These are phyloP conservation scores for Sebastes fasciatus DNA, from an alignment of 2,113 vertebrate species.

Conservation along the genomic window DNA sequence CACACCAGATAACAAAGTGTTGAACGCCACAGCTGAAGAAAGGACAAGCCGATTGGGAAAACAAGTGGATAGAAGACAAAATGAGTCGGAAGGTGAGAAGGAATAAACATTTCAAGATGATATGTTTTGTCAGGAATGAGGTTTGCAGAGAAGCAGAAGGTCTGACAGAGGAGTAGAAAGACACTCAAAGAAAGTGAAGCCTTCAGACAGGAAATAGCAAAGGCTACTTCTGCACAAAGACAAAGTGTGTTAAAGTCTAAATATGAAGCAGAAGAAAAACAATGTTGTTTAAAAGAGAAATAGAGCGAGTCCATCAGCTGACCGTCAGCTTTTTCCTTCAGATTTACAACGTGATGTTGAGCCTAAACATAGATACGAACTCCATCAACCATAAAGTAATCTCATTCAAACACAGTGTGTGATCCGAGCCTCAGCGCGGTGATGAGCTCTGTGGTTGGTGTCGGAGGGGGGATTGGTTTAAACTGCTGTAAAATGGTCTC, in stretches of 20 bases:
- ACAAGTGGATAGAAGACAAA: neutral
- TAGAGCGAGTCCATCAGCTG: neutral
- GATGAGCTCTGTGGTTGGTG: neutral
- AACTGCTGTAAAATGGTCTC: neutral
- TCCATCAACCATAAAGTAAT: neutral
- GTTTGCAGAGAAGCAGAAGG: conserved; percentile 2
- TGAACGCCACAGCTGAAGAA: neutral
- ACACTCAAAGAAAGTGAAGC: neutral
- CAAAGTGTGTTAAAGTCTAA: neutral
- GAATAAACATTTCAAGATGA: neutral
- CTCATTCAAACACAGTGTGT: neutral
- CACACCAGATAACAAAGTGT: neutral
- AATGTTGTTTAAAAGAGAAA: neutral
- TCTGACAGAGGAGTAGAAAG: neutral
- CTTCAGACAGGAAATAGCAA: neutral
- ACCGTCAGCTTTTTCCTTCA: neutral
- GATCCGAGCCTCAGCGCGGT: neutral
- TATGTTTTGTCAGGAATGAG: neutral
- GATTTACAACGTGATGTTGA: neutral
- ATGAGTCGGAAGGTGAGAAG: neutral
- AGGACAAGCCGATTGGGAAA: neutral
- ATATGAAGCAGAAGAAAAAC: neutral
- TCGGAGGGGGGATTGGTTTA: neutral
- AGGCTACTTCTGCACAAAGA: neutral
- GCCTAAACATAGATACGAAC: neutral